Conservation (phyloP, 2,888 invertebrate genomes). For the Amblyjoppa fuscipennis region DNA sequence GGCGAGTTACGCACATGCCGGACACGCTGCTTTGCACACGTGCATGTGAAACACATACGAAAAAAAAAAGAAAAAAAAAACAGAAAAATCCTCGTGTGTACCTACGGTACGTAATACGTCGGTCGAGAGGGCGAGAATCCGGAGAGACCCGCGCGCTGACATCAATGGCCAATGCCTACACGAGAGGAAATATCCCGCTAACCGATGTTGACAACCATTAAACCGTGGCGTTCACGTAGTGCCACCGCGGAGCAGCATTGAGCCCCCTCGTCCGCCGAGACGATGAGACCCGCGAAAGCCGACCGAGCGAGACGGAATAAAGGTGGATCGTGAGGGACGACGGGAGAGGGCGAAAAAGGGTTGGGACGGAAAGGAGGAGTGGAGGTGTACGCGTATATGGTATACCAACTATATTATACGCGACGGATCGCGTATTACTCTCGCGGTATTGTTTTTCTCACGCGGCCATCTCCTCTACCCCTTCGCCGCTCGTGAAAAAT, state of each 20-base stretch:
- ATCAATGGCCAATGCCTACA: constrained; percentile 83
- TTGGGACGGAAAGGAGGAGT: constrained; percentile 36
- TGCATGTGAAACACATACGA: constrained; percentile 4
- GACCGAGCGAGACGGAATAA: constrained; percentile 58
- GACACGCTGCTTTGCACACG: neutral
- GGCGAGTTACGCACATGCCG: constrained; percentile 7
- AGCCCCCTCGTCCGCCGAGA: constrained; percentile 47
- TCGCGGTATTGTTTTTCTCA: constrained; percentile 77
- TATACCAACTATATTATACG: constrained; percentile 56
- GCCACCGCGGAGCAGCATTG: constrained; percentile 58
- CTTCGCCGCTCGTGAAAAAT: constrained; percentile 70
- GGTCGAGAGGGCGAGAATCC: constrained; percentile 66
- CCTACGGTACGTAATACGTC: constrained; percentile 48
- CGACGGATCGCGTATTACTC: constrained; percentile 66
- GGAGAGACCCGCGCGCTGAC: constrained; percentile 74
- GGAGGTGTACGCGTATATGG: constrained; percentile 50
- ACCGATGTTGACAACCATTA: constrained; percentile 84
- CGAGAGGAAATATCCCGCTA: constrained; percentile 84
- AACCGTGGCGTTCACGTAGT: constrained; percentile 74
- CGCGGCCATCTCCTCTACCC: constrained; percentile 54
- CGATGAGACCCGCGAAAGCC: constrained; percentile 52
- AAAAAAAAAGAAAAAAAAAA: neutral
- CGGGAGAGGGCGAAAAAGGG: constrained; percentile 51
- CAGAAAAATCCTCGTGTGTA: neutral
- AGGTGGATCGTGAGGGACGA: constrained; percentile 4